Conservation (phyloP, 2,797 vertebrate genomes). For the Myotis pilosus region DNA sequence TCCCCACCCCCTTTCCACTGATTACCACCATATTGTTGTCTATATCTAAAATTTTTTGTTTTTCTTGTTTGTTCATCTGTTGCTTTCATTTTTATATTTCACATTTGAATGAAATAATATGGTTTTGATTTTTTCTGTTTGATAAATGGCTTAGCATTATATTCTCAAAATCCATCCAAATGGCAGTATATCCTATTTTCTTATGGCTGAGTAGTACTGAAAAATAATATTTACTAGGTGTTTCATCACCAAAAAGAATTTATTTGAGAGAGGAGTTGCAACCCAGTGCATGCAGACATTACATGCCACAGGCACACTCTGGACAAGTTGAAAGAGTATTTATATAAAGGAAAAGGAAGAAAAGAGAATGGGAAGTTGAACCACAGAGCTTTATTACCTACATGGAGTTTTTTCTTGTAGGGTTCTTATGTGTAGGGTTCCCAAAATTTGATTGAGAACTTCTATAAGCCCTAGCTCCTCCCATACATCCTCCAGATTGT, state of each 20-base stretch:
- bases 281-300: neutral
- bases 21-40: neutral
- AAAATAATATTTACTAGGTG: neutral
- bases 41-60: neutral
- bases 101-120: neutral
- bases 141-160: neutral
- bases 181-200: neutral
- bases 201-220: neutral
- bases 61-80: neutral
- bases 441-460: neutral
- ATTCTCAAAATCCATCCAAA: neutral
- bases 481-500: neutral
- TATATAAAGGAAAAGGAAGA: neutral
- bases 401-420: neutral
- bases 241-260: neutral
- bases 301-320: no score
- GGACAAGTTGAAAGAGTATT: neutral
- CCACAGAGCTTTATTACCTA: neutral
- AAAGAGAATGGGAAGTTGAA: neutral
- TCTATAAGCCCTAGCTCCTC: neutral
- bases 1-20: neutral
- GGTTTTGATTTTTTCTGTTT: neutral
- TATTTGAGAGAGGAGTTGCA: neutral
- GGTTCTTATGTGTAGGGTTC: neutral
- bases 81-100: neutral